Evolutionary conservation across 2,888 invertebrate genomes (phyloP).

Genomic region (Syritta pipiens): DNA sequence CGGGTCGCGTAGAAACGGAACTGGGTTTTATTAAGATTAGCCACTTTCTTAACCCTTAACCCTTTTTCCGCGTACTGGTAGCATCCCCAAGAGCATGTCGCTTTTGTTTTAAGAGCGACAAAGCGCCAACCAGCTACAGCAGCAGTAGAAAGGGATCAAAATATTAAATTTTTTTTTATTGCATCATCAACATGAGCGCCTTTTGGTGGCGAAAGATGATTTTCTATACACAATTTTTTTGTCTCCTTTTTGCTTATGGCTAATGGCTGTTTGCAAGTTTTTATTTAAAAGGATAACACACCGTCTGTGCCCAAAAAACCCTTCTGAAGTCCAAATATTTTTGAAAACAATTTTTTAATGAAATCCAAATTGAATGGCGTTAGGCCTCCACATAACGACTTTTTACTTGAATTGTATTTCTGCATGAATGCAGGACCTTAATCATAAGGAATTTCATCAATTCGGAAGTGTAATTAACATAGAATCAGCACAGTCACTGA

Average conservation of each 20-base stretch:
- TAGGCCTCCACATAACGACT: slow-evolving; percentile 12
- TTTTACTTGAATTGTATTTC: slow-evolving; percentile 32
- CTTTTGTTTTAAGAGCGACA: slow-evolving; percentile 53
- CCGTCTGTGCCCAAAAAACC: slow-evolving; percentile 6
- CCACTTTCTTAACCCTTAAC: slow-evolving; percentile 70
- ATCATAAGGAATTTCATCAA: slow-evolving; percentile 62
- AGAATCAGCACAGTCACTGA: slow-evolving; percentile 59
- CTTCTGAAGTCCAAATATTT: background rate
- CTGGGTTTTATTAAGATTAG: slow-evolving; percentile 68
- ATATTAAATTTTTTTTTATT: slow-evolving; percentile 52
- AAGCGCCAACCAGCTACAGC: slow-evolving; percentile 19
- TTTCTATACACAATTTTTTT: slow-evolving; percentile 2
- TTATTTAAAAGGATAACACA: slow-evolving; percentile 63
- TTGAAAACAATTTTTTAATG: slow-evolving; percentile 44
- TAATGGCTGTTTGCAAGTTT: slow-evolving; percentile 70
- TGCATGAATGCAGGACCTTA: slow-evolving; percentile 40
- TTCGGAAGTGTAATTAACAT: slow-evolving; percentile 62
- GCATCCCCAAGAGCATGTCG: background rate
- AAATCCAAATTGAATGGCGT: slow-evolving; percentile 29
- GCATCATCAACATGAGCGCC: slow-evolving; percentile 67
- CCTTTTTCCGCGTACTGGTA: slow-evolving; percentile 27
- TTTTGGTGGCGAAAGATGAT: slow-evolving; percentile 62
- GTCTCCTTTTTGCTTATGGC: slow-evolving; percentile 42
- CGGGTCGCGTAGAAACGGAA: slow-evolving; percentile 43
- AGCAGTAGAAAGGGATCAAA: slow-evolving; percentile 43